Evolutionary conservation across 64 coral and sea anemone species (phyloP), one percentile per base, ranked within the genome.

Genomic region (Montipora foliosa): DNA sequence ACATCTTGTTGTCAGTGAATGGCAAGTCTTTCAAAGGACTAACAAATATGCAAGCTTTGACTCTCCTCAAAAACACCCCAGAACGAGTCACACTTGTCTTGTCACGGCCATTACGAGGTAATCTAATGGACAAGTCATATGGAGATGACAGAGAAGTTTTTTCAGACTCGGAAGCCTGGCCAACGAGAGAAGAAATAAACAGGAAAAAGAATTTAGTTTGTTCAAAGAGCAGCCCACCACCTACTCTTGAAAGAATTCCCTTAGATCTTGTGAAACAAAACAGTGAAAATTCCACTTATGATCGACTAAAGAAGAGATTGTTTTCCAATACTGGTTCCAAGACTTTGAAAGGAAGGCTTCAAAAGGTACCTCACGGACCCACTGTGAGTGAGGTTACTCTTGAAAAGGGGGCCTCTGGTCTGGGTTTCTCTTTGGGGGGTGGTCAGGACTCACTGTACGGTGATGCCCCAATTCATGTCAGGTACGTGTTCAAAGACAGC

Each of bases 391-490:
- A 96, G 15, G 47, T 99, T 6, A 77, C 83, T 17, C 71, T 99
- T 24, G 87, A 95, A 71, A 96, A 96, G 44, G 94, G 89, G 47
- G 88, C 98, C 4, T 95, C 98, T 15, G 98, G 98, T 13, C 87
- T 99, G 19, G 98, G 98, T 29, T 99, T 99, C 89, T 96, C 89
- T 77, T 64, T 99, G 15, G 92, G 95, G 6, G 98, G 98, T 44
- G 98, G 98, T 10, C 89, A 84, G 10, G 95, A 99, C 75, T 99
- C 98, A 60, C 79, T 99, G 29, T 99, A 99, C 68, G 98, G 98
- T 46, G 98, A 99, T 77, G 91, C 98, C 9, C 92, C 95, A 10
- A 96, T 99, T 58, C 96, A 92, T 82, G 90, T 99, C 7, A 94
- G 96, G 51, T 91, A 94, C 29, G 98, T 99, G 45, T 99, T 92